These are phyloP conservation scores for Prinia subflava DNA, from an alignment of 2,113 vertebrate species.

Conservation along the genomic window DNA sequence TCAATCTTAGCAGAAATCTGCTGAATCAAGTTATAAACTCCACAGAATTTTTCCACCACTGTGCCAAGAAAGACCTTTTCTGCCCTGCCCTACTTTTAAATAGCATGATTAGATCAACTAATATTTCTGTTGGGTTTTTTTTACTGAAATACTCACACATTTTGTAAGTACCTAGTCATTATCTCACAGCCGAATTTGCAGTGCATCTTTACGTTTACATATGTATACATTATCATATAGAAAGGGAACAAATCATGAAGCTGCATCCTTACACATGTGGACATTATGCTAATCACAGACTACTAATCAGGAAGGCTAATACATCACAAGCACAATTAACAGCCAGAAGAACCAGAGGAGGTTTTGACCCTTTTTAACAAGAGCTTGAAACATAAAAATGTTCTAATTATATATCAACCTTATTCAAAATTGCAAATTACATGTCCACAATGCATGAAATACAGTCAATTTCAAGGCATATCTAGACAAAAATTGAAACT, in stretches of 20 bases:
- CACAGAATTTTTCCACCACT: conserved; percentile 47
- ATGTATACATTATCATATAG: background rate
- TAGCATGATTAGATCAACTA: background rate
- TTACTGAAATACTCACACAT: background rate
- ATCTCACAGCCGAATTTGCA: background rate
- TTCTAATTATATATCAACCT: conserved; percentile 43
- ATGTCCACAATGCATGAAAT: conserved; percentile 44
- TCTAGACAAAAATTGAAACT: conserved; percentile 29
- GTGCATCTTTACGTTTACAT: background rate
- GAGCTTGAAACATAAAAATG: conserved; percentile 46
- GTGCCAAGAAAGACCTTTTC: conserved; percentile 15
- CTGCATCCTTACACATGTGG: background rate
- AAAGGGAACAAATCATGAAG: background rate
- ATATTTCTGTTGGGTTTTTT: background rate
- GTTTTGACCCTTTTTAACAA: conserved; percentile 45
- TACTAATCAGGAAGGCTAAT: conserved; percentile 48
- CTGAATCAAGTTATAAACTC: conserved; percentile 22
- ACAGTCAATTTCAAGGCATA: conserved; percentile 11
- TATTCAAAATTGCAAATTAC: conserved; percentile 49
- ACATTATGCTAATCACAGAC: conserved; percentile 13
- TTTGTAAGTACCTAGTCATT: background rate
- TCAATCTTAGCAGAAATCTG: conserved; percentile 6
- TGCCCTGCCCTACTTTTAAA: conserved; percentile 46
- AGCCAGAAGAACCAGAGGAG: conserved; percentile 3
- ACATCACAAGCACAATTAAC: conserved; percentile 51